phyloP scores from a whole-genome alignment of 64 coral and sea anemone genomes.

The Porites australiensis region DNA sequence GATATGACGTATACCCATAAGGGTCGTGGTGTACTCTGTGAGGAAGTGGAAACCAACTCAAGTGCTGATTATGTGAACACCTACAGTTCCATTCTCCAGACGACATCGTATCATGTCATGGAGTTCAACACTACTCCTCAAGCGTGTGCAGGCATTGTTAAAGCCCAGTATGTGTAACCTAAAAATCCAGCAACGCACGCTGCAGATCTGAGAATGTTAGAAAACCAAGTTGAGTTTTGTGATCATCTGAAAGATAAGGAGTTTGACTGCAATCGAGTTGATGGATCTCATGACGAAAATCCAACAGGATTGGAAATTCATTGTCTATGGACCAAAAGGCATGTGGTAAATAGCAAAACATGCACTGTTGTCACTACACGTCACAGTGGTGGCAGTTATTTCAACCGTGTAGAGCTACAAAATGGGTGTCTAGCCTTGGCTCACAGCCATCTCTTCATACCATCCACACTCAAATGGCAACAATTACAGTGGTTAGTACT shows the following conservation, averaged over 20 bases:
- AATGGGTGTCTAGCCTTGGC: conserved; percentile 63
- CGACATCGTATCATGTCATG: conserved; percentile 55
- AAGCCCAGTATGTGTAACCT: conserved; percentile 21
- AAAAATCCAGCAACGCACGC: conserved; percentile 54
- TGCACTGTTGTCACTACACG: conserved; percentile 52
- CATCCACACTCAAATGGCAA: conserved; percentile 66
- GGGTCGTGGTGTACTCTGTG: conserved; percentile 17
- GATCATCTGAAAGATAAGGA: conserved; percentile 5
- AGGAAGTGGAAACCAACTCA: conserved; percentile 34
- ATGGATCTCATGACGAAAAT: conserved; percentile 27
- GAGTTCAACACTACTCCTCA: conserved; percentile 36
- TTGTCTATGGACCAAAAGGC: conserved; percentile 44
- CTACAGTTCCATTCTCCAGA: conserved; percentile 47
- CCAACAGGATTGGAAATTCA: conserved; percentile 28
- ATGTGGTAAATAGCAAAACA: conserved; percentile 12
- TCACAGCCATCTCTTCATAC: conserved; percentile 60
- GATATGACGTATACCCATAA: conserved; percentile 66
- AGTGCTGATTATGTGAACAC: conserved; percentile 55
- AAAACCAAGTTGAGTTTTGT: conserved; percentile 18
- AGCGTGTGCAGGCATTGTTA: conserved; percentile 54
- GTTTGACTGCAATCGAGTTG: conserved; percentile 43
- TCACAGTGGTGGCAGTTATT: conserved; percentile 53
- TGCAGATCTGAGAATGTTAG: conserved; percentile 46
- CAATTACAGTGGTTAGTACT: conserved; percentile 35
- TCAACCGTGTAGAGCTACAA: conserved; percentile 48